phyloP scores from a whole-genome alignment of 2,888 invertebrate species.

The Spisula solida region DNA sequence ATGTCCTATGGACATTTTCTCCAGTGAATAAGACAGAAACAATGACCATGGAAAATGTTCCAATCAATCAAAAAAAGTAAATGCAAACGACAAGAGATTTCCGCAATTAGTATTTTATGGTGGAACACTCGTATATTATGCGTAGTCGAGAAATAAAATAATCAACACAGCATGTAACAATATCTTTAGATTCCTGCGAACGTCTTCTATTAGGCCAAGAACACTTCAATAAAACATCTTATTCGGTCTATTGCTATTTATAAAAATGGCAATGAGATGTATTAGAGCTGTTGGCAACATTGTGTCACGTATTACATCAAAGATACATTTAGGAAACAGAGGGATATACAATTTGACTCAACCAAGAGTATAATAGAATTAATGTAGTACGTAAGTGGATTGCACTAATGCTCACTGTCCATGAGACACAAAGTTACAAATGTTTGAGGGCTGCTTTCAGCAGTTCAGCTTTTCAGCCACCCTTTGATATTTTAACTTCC shows the following conservation, averaged over 20 bases:
- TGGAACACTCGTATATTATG: constrained; percentile 6
- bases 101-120: neutral
- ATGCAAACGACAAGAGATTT: neutral
- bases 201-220: neutral
- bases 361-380: neutral
- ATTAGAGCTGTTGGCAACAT: neutral
- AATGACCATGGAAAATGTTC: too few relatives aligned
- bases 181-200: neutral
- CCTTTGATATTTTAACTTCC: too few relatives aligned
- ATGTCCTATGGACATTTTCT: too few relatives aligned
- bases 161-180: neutral
- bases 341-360: neutral
- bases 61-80: neutral
- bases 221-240: neutral
- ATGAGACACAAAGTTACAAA: too few relatives aligned
- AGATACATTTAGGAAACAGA: neutral
- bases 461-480: too few relatives aligned
- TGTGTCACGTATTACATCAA: neutral
- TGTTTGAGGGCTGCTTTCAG: too few relatives aligned
- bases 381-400: neutral
- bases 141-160: neutral
- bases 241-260: neutral
- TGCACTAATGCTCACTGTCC: too few relatives aligned
- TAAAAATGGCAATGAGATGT: neutral
- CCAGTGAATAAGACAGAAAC: too few relatives aligned